phyloP scores from a whole-genome alignment of 1,140 invertebrate species.

The Diabrotica virgifera region DNA sequence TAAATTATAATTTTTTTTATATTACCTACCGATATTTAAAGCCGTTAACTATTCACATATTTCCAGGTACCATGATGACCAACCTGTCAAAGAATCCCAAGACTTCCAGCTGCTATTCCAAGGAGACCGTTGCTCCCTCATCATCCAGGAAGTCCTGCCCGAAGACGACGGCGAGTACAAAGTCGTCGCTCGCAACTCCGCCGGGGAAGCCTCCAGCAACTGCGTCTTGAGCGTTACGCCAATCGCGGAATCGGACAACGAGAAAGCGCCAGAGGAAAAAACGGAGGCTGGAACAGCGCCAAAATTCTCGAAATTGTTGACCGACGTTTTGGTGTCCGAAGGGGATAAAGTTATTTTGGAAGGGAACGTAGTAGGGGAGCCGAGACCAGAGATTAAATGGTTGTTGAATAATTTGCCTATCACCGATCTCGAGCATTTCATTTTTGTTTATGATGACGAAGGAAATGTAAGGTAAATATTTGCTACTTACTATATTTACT shows the following conservation, averaged over 20 bases:
- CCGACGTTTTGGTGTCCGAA: slow-evolving; percentile 63
- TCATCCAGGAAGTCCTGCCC: slow-evolving; percentile 70
- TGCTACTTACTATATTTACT: too few relatives aligned
- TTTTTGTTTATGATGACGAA: slow-evolving; percentile 50
- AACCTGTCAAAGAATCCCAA: slow-evolving; percentile 79
- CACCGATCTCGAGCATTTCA: slow-evolving; percentile 51
- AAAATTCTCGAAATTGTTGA: slow-evolving; percentile 67
- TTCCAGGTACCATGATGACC: slow-evolving; percentile 66
- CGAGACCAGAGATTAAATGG: slow-evolving; percentile 70
- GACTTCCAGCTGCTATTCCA: slow-evolving; percentile 79
- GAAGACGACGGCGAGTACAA: slow-evolving; percentile 78
- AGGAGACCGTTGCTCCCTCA: slow-evolving; percentile 75
- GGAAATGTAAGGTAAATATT: slow-evolving; percentile 51
- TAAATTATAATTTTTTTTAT: too few relatives aligned
- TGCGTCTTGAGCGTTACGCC: slow-evolving; percentile 60
- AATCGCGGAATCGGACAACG: slow-evolving; percentile 39
- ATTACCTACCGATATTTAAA: too few relatives aligned
- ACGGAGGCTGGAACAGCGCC: slow-evolving; percentile 53
- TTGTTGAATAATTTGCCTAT: slow-evolving; percentile 68
- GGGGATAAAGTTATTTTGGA: slow-evolving; percentile 72
- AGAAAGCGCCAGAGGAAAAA: slow-evolving; percentile 42
- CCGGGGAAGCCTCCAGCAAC: slow-evolving; percentile 72
- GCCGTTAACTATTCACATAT: too few relatives aligned
- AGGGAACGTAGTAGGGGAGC: slow-evolving; percentile 64
- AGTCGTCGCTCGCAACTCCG: slow-evolving; percentile 77